Evolutionary conservation across 2,113 vertebrate species (phyloP).

Genomic region (Trogon melanurus): DNA sequence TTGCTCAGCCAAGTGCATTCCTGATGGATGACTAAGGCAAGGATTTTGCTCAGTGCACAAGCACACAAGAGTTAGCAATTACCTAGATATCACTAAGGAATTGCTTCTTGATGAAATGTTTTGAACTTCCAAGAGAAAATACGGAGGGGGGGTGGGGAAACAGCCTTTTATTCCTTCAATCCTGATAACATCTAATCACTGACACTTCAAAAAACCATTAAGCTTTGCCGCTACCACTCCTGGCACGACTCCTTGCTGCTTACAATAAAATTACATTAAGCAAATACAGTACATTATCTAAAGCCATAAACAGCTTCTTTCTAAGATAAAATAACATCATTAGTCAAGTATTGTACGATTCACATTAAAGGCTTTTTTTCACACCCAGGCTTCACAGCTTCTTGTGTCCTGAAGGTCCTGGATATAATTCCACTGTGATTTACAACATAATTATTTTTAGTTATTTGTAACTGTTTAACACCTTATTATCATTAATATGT

Average conservation of each 20-base stretch:
- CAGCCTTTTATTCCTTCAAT: not conserved
- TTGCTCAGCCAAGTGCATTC: not conserved
- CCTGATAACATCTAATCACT: not conserved
- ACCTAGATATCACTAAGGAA: not conserved
- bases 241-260: not conserved
- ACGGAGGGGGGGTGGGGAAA: rapidly evolving
- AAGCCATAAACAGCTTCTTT: not conserved
- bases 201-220: not conserved
- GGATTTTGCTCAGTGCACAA: not conserved
- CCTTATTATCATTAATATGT: not conserved
- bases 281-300: slow-evolving; percentile 19
- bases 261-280: not conserved
- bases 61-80: not conserved
- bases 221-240: not conserved
- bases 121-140: not conserved
- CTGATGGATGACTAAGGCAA: not conserved
- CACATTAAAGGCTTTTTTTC: not conserved
- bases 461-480: not conserved
- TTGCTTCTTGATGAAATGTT: not conserved
- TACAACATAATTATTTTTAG: not conserved
- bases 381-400: not conserved
- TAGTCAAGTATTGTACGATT: not conserved
- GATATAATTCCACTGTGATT: not conserved
- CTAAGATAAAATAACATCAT: not conserved
- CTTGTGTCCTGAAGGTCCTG: not conserved